Evolutionary conservation across 2,113 vertebrate genomes (phyloP), one percentile per base, ranked within the genome.

Genomic region (Oreocharis arfaki): DNA sequence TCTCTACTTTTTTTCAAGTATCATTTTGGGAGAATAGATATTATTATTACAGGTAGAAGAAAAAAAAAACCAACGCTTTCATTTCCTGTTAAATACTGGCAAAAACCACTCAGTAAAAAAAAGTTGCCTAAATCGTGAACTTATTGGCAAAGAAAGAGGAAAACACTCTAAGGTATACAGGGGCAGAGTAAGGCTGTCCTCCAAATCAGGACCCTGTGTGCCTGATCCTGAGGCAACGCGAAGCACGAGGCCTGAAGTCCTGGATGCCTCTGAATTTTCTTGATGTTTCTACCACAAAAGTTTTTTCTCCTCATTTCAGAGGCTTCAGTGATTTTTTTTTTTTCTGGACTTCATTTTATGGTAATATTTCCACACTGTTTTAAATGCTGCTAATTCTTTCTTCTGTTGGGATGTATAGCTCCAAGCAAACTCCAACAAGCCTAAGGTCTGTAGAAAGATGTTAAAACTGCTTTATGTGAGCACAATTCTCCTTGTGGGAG

Each of bases 221-320:
- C 28, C 17, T 42, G 11, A 28, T 24, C 18, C 65, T 5, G 3
- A 37, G 4, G 8, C 7, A 87, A 28, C 17, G n/a, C 7, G 3
- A 47, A 61, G 52, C 32, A 59, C 0, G 0, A 55, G 3, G 2
- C 6, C 11, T 22, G 7, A 26, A n/a, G 8, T 23, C n/a, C 20
- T 42, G 11, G 4, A 42, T 16, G 5, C 6, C 33, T 47, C 46
- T 28, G 19, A 15, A 32, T 53, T 61, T 61, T 80, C 19, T 19
- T 7, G 0, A 10, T 0, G 0, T 28, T 70, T 49, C 32, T 57
- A 11, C 17, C 75, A 37, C 12, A 63, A 23, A 56, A 52, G 2
- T 0, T 8, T 67, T 75, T 83, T 46, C 32, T 52, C 33, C 8
- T 68, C 4, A 2, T 76, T 89, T 90, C 27, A 76, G 49, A 75